Evolutionary conservation across 2,797 vertebrate species (phyloP).

Genomic region (Denticeps clupeoides): DNA sequence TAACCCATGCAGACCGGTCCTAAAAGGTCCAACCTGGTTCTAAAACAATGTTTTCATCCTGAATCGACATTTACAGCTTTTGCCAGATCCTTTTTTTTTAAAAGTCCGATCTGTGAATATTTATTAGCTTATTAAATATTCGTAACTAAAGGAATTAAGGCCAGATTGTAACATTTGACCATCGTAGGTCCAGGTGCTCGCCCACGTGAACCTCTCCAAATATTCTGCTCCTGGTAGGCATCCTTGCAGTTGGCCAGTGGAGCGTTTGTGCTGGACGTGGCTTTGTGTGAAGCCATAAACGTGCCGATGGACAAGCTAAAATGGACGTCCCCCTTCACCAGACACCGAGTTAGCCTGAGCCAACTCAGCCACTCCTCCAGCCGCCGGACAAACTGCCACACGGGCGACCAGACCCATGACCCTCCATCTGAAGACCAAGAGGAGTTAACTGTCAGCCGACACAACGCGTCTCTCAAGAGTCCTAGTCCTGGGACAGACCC

Average conservation of each 20-base stretch:
- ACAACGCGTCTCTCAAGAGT: conserved; percentile 27
- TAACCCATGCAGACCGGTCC: too few species aligned
- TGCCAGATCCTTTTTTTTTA: too few species aligned
- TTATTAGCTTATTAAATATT: too few species aligned
- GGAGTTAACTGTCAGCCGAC: conserved; percentile 18
- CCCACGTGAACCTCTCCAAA: too few species aligned
- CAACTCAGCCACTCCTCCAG: conserved; percentile 51
- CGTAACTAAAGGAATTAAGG: too few species aligned
- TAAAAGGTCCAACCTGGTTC: too few species aligned
- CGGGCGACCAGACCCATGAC: conserved; percentile 7
- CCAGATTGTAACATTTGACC: too few species aligned
- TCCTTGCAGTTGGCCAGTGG: conserved; percentile 83
- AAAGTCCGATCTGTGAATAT: too few species aligned
- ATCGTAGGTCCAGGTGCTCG: too few species aligned
- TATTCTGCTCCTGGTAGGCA: conserved; percentile 52
- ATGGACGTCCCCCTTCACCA: conserved; percentile 84
- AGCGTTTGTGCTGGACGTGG: conserved; percentile 70
- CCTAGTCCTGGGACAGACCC: conserved; percentile 25
- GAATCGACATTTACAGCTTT: too few species aligned
- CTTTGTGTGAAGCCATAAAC: conserved; percentile 67
- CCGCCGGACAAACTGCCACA: conserved; percentile 38
- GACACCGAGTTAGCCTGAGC: conserved; percentile 71
- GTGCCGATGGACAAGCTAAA: conserved; percentile 92
- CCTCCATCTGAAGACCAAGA: conserved; percentile 15
- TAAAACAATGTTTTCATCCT: too few species aligned